Evolutionary conservation across 1,140 invertebrate species (phyloP), one percentile per base, ranked within the genome.

Genomic region (Drosophila nikananu): DNA sequence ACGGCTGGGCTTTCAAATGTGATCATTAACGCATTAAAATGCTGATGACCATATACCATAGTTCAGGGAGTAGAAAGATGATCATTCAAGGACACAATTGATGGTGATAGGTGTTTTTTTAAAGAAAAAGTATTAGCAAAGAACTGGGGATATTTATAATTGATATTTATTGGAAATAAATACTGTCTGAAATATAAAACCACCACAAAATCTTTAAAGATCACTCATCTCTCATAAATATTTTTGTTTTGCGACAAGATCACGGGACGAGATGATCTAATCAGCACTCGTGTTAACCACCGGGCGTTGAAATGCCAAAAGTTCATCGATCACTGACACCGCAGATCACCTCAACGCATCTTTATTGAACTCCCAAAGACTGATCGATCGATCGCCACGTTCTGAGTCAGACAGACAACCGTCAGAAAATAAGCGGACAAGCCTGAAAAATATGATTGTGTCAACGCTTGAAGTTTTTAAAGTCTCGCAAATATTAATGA

Each of bases 291-390:
- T 27, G 65, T 66, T 66, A 66, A 49, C 35, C 42, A 30, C 30
- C 67, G 37, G 52, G 68, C 67, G 27, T 46, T 55, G 54, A 73
- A 72, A 73, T 73, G 70, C 67, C 70, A 72, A 73, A 73, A 73
- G 66, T 73, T 73, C 70, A 73, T 73, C 66, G 70, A 73, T 73
- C 70, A 73, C 70, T 60, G 70, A 73, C 70, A 72, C 66, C 66
- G 35, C 51, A 58, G 70, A 68, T 39, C 52, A 44, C 30, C 42
- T 67, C 66, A 52, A 72, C 68, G 52, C 70, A 73, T 73, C 70
- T 73, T 60, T 32, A 60, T 72, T 59, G 54, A 73, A 51, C 66
- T 27, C 39, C 44, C 12, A 58, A 72, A 49, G 70, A 72, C 54
- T 73, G 66, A 72, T 72, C 27, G 52, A 58, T 70, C 41, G 70